Percentiles rank a stretch among this genome's conserved stretches.
Conservation (phyloP, 1,140 invertebrate species). For the Nasonia giraulti region DNA sequence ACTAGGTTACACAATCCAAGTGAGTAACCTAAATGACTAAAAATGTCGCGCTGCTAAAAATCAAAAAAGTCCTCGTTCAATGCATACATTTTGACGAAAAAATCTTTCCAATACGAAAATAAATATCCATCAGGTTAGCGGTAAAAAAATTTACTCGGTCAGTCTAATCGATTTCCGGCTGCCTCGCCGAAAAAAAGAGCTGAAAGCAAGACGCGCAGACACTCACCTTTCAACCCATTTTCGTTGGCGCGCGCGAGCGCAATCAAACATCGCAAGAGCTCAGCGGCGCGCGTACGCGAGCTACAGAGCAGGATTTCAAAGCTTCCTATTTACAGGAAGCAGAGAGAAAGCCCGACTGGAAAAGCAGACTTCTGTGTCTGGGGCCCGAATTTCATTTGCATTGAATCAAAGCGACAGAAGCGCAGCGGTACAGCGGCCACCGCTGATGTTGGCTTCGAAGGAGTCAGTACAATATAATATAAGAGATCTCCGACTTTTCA, state of each 20-base stretch:
- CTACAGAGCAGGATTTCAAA: background rate
- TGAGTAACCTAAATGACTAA: no score
- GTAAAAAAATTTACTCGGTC: no score
- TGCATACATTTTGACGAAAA: no score
- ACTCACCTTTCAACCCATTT: background rate
- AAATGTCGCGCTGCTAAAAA: no score
- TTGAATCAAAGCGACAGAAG: conserved; percentile 32
- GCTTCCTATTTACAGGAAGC: conserved; percentile 34
- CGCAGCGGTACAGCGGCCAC: background rate
- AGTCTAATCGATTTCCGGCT: no score
- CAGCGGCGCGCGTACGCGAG: no score
- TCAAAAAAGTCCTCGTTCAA: no score
- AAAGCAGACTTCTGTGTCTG: background rate
- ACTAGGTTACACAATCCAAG: background rate
- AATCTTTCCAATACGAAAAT: no score
- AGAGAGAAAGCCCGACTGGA: conserved; percentile 9
- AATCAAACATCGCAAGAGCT: conserved; percentile 15
- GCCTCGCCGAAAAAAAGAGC: no score
- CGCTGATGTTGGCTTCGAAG: background rate
- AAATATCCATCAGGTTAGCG: no score
- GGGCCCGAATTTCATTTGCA: conserved; percentile 24
- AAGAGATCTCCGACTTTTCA: background rate
- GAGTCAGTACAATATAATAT: no score
- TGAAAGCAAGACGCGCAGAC: no score
- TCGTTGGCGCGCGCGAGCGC: background rate